A percentile compares a stretch with the other conserved stretches of the same genome.
Conservation (phyloP, 2,888 invertebrate genomes). For the Pyrrhia umbra region DNA sequence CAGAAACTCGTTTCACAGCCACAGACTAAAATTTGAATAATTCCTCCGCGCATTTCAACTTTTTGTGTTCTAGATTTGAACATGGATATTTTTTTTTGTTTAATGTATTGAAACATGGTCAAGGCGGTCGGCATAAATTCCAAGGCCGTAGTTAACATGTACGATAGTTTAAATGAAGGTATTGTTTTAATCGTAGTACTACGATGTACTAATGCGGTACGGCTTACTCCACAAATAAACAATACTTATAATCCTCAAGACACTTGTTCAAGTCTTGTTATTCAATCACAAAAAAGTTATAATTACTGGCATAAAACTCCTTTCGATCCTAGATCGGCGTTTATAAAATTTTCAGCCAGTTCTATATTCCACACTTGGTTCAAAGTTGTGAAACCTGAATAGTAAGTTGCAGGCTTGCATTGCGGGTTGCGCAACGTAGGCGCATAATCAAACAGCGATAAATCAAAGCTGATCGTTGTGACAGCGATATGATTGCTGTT, state of each 20-base stretch:
- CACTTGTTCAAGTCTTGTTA: too few species aligned
- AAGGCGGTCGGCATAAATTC: constrained; percentile 46
- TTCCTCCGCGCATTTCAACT: constrained; percentile 50
- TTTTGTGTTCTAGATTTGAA: constrained; percentile 65
- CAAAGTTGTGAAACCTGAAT: constrained; percentile 44
- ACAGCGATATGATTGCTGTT: constrained; percentile 49
- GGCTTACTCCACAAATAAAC: too few species aligned
- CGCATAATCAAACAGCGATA: constrained; percentile 50
- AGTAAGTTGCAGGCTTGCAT: constrained; percentile 21
- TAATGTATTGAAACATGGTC: constrained; percentile 54
- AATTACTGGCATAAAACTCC: constrained; percentile 7
- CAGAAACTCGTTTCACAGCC: constrained; percentile 54
- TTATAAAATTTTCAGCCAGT: constrained; percentile 31
- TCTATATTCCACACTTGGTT: constrained; percentile 8
- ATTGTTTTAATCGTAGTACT: not conserved
- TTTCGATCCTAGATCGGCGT: not conserved
- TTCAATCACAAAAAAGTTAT: too few species aligned
- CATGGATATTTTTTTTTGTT: constrained; percentile 30
- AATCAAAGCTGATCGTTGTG: constrained; percentile 42
- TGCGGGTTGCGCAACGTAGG: constrained; percentile 41
- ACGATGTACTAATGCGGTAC: too few species aligned
- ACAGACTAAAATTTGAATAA: constrained; percentile 55
- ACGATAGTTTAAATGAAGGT: not conserved
- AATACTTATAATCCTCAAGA: too few species aligned
- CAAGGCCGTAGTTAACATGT: constrained; percentile 30